Base-by-base conservation (phyloP, 2,888 invertebrate genomes). In the Euclidia mi region DNA sequence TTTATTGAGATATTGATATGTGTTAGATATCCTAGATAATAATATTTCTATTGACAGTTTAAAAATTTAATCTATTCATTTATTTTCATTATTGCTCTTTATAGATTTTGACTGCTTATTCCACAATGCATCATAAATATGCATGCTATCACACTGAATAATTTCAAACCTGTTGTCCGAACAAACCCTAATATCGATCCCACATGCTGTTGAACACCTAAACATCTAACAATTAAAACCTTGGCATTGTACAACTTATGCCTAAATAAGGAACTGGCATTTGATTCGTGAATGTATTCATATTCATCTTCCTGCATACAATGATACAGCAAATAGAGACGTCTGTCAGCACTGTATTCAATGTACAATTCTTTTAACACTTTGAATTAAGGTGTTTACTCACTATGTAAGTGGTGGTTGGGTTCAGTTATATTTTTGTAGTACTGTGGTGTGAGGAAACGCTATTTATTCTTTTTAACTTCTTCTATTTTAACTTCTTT, bases 271-370 rank as follows among this genome's bases (percentile, higher is more conserved):
- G 63, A 52, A 58, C 49, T 62, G 49, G 40, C 55, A 65, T 56
- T 58, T 65, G 53, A 18, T 43, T 41, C 20, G 53, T 44, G 55
- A 53, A 59, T 46, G 58, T 60, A 32, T 43, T 46, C 41, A 14
- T 28, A 64, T 56, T 42, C 55, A 56, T 75, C 81, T 83, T 84
- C 83, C 82, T 79, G 77, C 49, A 65, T 17, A 60, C 59, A 56
- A 81, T 80, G 77, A 79, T 69, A 75, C 25, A 45, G 78, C 76
- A 67, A 51, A 76, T 76, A 71, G 61, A 76, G 67, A 59, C 69
- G 74, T 79, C 81, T 73, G 75, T 78, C 70, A 65, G 50, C 78
- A 65, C 65, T 10, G 20, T 40, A 50, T 65, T 68, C 60, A 74
- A 63, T 61, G 62, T 56, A 74, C 59, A 71, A 75, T 72, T 70